A percentile compares a stretch with the other conserved stretches of the same genome.
Conservation (phyloP, 2,888 invertebrate genomes). For the Yponomeuta plumbellus region DNA sequence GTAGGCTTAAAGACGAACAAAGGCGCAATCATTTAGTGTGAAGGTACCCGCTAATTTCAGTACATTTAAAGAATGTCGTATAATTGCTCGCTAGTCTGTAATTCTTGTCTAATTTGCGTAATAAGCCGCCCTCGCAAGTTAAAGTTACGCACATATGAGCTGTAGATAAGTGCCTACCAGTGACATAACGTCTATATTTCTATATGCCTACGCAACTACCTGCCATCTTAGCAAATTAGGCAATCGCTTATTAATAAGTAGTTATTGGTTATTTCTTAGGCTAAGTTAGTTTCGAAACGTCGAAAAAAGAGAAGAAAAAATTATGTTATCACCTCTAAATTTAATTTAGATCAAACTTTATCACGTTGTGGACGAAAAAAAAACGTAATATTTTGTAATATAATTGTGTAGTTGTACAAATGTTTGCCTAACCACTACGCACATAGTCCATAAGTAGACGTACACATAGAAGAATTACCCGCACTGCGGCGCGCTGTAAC, state of each 20-base stretch:
- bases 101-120: conserved; percentile 59
- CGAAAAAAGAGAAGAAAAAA: too few relatives aligned
- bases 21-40: background rate
- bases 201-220: too few relatives aligned
- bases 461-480: conserved; percentile 51
- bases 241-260: too few relatives aligned
- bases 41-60: conserved; percentile 6
- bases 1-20: background rate
- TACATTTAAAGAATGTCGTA: conserved; percentile 43
- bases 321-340: too few relatives aligned
- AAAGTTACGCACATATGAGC: background rate
- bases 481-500: conserved; percentile 58
- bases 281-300: too few relatives aligned
- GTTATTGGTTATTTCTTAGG: too few relatives aligned
- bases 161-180: background rate
- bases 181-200: too few relatives aligned
- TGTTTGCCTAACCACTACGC: background rate
- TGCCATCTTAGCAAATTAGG: too few relatives aligned
- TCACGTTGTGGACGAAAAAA: too few relatives aligned
- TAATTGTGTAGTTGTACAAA: background rate
- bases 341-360: too few relatives aligned
- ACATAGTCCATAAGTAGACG: background rate
- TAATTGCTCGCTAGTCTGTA: conserved; percentile 51
- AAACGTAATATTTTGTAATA: too few relatives aligned
- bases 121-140: conserved; percentile 47